A percentile compares a stretch with the other conserved stretches of the same genome.
phyloP scores from a whole-genome alignment of 2,888 invertebrate species.

The Ophraella communa region DNA sequence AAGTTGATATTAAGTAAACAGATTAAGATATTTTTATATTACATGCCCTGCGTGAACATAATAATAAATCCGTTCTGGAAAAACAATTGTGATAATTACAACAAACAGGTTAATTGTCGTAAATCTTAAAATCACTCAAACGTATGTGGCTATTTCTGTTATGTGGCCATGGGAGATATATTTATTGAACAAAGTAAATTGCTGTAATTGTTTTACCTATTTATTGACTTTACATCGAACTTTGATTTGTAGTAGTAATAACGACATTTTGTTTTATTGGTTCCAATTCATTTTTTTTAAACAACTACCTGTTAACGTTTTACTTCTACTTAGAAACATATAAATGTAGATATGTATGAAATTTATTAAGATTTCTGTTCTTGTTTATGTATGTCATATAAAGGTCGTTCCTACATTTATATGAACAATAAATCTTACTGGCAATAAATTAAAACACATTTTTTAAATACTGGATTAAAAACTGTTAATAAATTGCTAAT shows the following conservation, averaged over 20 bases:
- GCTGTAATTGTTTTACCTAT: not conserved
- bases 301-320: not conserved
- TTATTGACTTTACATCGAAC: not conserved
- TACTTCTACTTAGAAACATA: not conserved
- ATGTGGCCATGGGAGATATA: not conserved
- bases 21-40: not conserved
- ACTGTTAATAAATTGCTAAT: not conserved
- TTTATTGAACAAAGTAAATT: not conserved
- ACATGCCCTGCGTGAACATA: not conserved
- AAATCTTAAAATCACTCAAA: too few species aligned
- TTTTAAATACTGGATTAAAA: not conserved
- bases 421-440: not conserved
- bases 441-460: not conserved
- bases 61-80: not conserved
- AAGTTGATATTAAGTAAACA: not conserved
- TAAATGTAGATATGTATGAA: not conserved
- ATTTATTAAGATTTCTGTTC: not conserved
- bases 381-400: not conserved
- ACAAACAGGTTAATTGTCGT: not conserved
- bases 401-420: not conserved
- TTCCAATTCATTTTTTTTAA: too few species aligned
- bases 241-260: not conserved
- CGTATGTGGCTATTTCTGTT: not conserved
- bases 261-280: not conserved
- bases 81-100: not conserved